Base-by-base conservation (phyloP, 2,113 vertebrate species). In the Albula glossodonta region DNA sequence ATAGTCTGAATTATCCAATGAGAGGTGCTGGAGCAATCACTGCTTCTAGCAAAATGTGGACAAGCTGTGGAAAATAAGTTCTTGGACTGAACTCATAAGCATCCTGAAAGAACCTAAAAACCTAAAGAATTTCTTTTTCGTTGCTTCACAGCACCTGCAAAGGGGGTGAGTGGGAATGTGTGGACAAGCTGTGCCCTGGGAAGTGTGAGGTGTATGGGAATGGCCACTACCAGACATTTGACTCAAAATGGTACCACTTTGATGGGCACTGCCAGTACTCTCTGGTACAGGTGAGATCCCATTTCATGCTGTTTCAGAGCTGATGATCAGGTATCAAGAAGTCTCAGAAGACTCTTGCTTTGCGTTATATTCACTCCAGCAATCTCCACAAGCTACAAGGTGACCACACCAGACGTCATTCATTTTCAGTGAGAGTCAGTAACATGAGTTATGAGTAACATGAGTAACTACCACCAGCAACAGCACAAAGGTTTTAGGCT, bases 201-300 rank as follows among this genome's bases (percentile, higher is more conserved):
- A n/a, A 88, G n/a, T 96, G 95, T 88, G 91, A 94, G 70, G 93
- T 96, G 79, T 96, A 93, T 78, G 95, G 95, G 70, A 95, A 96
- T 49, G 95, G 95, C 11, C 95, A 96, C 60, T 95, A 92, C 53
- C 93, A 93, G 89, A 96, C 94, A 0, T 96, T 96, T 90, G 95
- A 96, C 88, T 88, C 91, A 53, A 94, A 93, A 63, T 95, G 94
- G 93, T 96, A 90, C 87, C 89, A 86, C n/a, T 96, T 93, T 74
- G 86, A 93, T 79, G 95, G 95, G 0, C 92, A 95, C 80, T 96
- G 95, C 84, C 92, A 94, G 90, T 96, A 96, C 22, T 95, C 91
- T 0, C 89, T 96, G 6, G 92, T 93, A 1, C 89, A 95, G 93
- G 95, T 95, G 83, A 92, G n/a, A 92, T 87, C 0, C 25, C 49